Evolutionary conservation across 2,113 vertebrate species (phyloP), one percentile per base, ranked within the genome.

Genomic region (Platycercus adscitus): DNA sequence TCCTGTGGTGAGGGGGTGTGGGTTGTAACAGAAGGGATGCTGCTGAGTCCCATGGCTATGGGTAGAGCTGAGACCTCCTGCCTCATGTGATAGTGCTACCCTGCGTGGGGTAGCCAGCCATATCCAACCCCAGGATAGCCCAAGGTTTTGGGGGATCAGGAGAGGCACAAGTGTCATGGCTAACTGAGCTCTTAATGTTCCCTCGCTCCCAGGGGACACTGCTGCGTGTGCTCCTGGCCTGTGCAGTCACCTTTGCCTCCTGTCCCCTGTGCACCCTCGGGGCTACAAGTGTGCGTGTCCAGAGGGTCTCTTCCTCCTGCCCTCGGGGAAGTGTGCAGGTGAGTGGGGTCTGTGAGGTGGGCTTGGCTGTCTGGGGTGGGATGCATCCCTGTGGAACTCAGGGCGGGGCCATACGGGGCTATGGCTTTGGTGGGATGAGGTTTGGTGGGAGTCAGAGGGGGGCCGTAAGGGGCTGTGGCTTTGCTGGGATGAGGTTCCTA

Each of bases 231-330:
- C 70, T 37, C 97, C 95, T 0, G 97, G 97, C 6, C 93, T 89
- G 2, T 99, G 99, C 53, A 97, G 97, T 85, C 97, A 98, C 13
- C 97, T 99, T 56, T 99, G 99, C 81, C 98, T 99, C 81, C 97
- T 98, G 25, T 99, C 98, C 6, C 98, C 98, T 28, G 71, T 97
- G 72, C 98, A 97, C 37, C 72, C 94, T 41, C 95, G 41, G 9
- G 99, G 99, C 37, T 99, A 98, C 92, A 98, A 96, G 50, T 99
- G 99, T 92, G 95, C 96, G 0, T 99, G 99, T 90, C 98, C 99
- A 13, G 97, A 98, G 53, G 97, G 97, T 29, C 97, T 98, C 73
- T 97, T 98, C 58, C 98, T 99, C 24, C 83, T 98, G 87, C 89
- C 97, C 58, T 98, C 98, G 0, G 98, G 98, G 4, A 97, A 94